Evolutionary conservation across 2,113 vertebrate genomes (phyloP), one percentile per base, ranked within the genome.

Genomic region (Leucosticte australis): DNA sequence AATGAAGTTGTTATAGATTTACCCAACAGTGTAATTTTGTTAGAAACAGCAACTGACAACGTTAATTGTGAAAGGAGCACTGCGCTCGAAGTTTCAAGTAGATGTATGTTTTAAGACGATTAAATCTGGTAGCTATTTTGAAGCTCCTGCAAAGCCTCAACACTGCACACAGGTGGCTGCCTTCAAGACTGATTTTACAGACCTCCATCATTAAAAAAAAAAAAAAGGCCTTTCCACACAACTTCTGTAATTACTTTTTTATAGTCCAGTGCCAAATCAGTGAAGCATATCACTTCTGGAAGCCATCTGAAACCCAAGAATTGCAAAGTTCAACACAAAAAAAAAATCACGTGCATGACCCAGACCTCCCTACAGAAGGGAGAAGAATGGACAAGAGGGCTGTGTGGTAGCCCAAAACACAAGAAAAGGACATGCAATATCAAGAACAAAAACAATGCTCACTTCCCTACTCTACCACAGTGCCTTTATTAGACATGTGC

Each of bases 1-100:
- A 86, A 94, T 21, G 19, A 94, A 86, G 44, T 80, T 90, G 62
- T 80, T 91, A 65, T 4, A 70, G 71, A 92, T 94, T 71, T 70
- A 83, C 22, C 11, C 62, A 50, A 50, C 30, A 75, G 47, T 6
- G 13, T 56, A 77, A 74, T 63, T 74, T 75, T 76, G n/a, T 91
- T 84, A 84, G 42, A 82, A 93, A 84, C 4, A 60, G 64, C 52
- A 92, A 35, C 1, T 47, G 76, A 81, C 56, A 89, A 44, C 21
- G 41, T 82, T 9, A 41, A 41, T 69, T 73, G 52, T 12, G 39
- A 83, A 77, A 94, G 31, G 4, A 56, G 33, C 22, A 8, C 9
- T 20, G 26, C 2, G 1, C 33, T 83, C 5, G 0, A 89, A 89
- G 59, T 50, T 91, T 59, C 53, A 64, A 65, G 39, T 2, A 77